Evolutionary conservation across 1,140 invertebrate species (phyloP).

Genomic region (Lepidurus apus): DNA sequence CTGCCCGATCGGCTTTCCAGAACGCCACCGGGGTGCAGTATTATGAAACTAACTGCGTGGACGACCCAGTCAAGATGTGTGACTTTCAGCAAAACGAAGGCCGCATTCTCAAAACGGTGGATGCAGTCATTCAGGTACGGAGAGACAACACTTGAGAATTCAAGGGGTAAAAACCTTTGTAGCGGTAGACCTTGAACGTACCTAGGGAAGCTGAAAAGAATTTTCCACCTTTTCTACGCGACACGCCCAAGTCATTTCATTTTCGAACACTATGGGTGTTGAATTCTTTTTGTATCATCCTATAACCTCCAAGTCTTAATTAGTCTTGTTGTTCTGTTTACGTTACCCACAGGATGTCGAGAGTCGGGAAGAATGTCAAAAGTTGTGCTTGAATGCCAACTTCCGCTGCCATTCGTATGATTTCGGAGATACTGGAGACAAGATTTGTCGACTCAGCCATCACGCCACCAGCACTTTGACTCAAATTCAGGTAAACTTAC

Average conservation of each 20-base stretch:
- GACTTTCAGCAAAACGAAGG: slow-evolving; percentile 49
- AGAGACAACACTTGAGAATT: not conserved
- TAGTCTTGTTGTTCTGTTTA: slow-evolving; percentile 3
- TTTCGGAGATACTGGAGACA: slow-evolving; percentile 46
- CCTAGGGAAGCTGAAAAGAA: not conserved
- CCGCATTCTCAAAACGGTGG: slow-evolving; percentile 51
- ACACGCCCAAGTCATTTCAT: not conserved
- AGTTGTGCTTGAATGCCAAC: slow-evolving; percentile 47
- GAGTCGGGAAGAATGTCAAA: slow-evolving; percentile 47
- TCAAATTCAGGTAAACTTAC: slow-evolving; percentile 41
- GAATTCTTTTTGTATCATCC: not conserved
- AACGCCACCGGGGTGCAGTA: slow-evolving; percentile 41
- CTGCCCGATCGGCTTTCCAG: slow-evolving; percentile 40
- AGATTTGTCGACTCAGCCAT: slow-evolving; percentile 52
- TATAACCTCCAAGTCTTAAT: not conserved
- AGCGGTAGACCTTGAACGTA: not conserved
- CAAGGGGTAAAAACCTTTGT: not conserved
- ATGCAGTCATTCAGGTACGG: slow-evolving; percentile 46
- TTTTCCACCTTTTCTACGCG: not conserved
- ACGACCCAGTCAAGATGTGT: slow-evolving; percentile 49
- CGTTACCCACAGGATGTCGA: slow-evolving; percentile 42
- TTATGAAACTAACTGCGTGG: slow-evolving; percentile 51
- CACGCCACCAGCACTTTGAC: slow-evolving; percentile 48
- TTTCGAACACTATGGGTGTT: not conserved
- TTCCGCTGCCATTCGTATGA: slow-evolving; percentile 53